Conservation (phyloP, 2,113 vertebrate species). For the Felis chaus region DNA sequence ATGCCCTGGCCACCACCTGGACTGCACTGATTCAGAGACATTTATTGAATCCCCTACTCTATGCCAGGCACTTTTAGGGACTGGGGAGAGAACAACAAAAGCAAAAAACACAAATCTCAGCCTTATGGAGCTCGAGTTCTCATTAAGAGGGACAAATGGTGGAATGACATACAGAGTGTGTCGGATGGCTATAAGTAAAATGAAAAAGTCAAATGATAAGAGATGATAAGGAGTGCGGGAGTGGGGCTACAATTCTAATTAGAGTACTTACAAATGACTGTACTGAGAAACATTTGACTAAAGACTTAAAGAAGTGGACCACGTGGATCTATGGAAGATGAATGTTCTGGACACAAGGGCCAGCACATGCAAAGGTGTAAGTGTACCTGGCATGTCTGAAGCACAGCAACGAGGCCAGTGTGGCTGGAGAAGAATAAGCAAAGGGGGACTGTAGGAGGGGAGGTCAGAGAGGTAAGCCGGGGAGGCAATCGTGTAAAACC, state of each 20-base stretch:
- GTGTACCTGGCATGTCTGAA: not conserved
- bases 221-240: not conserved
- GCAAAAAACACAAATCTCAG: constrained; percentile 12
- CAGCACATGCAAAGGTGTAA: not conserved
- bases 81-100: not conserved
- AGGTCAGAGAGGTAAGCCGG: not conserved
- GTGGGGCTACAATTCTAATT: not conserved
- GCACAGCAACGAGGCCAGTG: not conserved
- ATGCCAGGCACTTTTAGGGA: constrained; percentile 1
- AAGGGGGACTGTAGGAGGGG: not conserved
- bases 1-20: not conserved
- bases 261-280: not conserved
- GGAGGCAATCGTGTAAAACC: not conserved
- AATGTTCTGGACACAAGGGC: not conserved
- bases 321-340: not conserved
- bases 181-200: not conserved
- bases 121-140: not conserved
- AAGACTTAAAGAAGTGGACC: not conserved
- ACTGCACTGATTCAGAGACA: constrained; percentile 29
- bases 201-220: not conserved
- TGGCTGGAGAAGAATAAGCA: constrained; percentile 25
- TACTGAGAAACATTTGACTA: not conserved
- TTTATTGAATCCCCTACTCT: not conserved
- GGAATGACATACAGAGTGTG: not conserved
- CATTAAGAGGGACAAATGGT: not conserved